Conservation (phyloP, 2,888 invertebrate species). For the Cosmia pyralina region DNA sequence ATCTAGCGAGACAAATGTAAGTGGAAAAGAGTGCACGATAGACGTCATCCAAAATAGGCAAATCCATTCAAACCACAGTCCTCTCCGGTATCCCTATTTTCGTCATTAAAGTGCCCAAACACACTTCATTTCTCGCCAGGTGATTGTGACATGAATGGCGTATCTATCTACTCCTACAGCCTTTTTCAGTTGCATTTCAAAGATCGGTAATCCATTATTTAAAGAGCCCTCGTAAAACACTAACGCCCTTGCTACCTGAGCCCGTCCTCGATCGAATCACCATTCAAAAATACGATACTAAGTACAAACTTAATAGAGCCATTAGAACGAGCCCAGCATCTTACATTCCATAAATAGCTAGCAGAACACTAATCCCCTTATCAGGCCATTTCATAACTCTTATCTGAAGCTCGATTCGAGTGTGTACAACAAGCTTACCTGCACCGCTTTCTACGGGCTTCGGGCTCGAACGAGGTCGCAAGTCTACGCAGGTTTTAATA, state of each 20-base stretch:
- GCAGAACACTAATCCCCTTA: slow-evolving; percentile 55
- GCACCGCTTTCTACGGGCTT: slow-evolving; percentile 59
- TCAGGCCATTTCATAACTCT: slow-evolving; percentile 62
- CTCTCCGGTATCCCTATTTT: background rate
- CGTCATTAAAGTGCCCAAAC: background rate
- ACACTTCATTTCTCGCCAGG: background rate
- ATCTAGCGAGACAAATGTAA: background rate
- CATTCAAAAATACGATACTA: background rate
- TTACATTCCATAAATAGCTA: slow-evolving; percentile 56
- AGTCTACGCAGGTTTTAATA: slow-evolving; percentile 51
- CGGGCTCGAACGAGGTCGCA: slow-evolving; percentile 58
- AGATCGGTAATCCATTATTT: background rate
- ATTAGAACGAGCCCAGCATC: slow-evolving; percentile 28
- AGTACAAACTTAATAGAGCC: slow-evolving; percentile 24
- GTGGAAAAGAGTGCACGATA: background rate
- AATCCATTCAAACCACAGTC: background rate
- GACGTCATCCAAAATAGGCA: background rate
- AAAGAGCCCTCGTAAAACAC: background rate
- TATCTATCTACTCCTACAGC: background rate
- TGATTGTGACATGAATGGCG: background rate
- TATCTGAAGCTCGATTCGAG: slow-evolving; percentile 53
- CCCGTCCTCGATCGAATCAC: background rate
- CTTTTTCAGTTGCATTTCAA: background rate
- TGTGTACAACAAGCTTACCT: slow-evolving; percentile 46
- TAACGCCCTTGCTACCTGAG: background rate